phyloP scores from a whole-genome alignment of 2,888 invertebrate species.

The Hypselothyrea guttata region DNA sequence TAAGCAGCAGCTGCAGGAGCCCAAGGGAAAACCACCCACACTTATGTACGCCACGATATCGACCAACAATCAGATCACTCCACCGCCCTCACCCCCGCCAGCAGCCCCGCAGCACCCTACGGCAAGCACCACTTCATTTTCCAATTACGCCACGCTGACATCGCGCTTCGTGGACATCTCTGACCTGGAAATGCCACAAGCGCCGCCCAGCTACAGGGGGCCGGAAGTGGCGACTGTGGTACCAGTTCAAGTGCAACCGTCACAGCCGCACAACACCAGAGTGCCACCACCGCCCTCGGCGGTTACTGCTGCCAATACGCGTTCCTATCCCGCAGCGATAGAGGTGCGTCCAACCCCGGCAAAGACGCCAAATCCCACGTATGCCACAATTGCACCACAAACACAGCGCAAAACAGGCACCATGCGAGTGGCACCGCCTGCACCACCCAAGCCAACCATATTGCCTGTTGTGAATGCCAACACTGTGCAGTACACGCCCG shows the following conservation, averaged over 20 bases:
- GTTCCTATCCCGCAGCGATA: conserved; percentile 37
- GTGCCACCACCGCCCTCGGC: conserved; percentile 62
- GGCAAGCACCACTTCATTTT: conserved; percentile 15
- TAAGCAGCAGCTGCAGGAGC: conserved; percentile 30
- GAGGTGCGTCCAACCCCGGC: conserved; percentile 34
- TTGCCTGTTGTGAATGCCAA: conserved; percentile 21
- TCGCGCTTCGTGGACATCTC: conserved; percentile 61
- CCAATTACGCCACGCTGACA: conserved; percentile 61
- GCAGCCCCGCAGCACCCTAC: not conserved
- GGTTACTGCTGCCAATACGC: conserved; percentile 55
- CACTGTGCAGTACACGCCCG: conserved; percentile 17
- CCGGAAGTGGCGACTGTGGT: conserved; percentile 42
- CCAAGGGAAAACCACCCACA: conserved; percentile 23
- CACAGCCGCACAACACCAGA: conserved; percentile 31
- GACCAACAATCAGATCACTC: conserved; percentile 57
- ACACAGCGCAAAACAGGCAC: conserved; percentile 50
- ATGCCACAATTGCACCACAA: conserved; percentile 60
- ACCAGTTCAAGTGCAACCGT: conserved; percentile 47
- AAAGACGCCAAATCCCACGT: conserved; percentile 29
- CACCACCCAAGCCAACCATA: conserved; percentile 51
- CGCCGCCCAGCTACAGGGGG: not conserved
- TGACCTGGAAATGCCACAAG: conserved; percentile 46
- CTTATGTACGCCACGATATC: conserved; percentile 70
- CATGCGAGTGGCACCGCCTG: conserved; percentile 55
- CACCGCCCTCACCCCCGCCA: conserved; percentile 50